These are phyloP conservation scores for Drosophila mojavensis DNA, from an alignment of 1,140 invertebrate species.

Conservation along the genomic window DNA sequence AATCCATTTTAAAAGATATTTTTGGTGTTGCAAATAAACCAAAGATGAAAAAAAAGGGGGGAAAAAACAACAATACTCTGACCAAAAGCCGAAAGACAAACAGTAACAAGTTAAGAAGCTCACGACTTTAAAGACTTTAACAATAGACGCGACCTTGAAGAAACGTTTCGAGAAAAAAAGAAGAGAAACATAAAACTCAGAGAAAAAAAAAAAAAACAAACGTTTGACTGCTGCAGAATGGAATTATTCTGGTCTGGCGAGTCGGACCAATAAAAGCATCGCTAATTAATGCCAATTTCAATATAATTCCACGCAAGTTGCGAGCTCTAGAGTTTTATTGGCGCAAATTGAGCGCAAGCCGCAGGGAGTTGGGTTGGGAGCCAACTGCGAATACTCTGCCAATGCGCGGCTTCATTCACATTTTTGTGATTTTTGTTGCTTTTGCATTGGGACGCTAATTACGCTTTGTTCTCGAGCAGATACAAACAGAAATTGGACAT, in stretches of 20 bases:
- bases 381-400: slow-evolving; percentile 9
- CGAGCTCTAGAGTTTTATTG: slow-evolving; percentile 66
- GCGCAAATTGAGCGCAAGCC: slow-evolving; percentile 64
- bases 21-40: slow-evolving; percentile 31
- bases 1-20: slow-evolving; percentile 40
- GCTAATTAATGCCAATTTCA: slow-evolving; percentile 80
- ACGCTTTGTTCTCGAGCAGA: slow-evolving; percentile 61
- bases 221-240: slow-evolving; percentile 11
- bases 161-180: slow-evolving; percentile 46
- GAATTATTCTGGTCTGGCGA: slow-evolving; percentile 19
- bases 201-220: slow-evolving; percentile 23
- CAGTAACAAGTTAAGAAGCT: slow-evolving; percentile 65
- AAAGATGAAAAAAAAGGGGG: slow-evolving; percentile 31
- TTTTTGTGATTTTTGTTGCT: slow-evolving; percentile 39
- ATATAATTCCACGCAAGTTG: slow-evolving; percentile 69
- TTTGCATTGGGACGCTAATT: slow-evolving; percentile 70
- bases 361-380: not conserved
- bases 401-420: slow-evolving; percentile 41
- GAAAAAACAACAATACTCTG: slow-evolving; percentile 35
- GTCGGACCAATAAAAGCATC: slow-evolving; percentile 71
- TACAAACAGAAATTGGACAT: slow-evolving; percentile 6
- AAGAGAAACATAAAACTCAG: slow-evolving; percentile 10
- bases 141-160: slow-evolving; percentile 73
- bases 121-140: slow-evolving; percentile 54
- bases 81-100: slow-evolving; percentile 51